Evolutionary conservation across 2,888 invertebrate genomes (phyloP).

Genomic region (Troilus luridus): DNA sequence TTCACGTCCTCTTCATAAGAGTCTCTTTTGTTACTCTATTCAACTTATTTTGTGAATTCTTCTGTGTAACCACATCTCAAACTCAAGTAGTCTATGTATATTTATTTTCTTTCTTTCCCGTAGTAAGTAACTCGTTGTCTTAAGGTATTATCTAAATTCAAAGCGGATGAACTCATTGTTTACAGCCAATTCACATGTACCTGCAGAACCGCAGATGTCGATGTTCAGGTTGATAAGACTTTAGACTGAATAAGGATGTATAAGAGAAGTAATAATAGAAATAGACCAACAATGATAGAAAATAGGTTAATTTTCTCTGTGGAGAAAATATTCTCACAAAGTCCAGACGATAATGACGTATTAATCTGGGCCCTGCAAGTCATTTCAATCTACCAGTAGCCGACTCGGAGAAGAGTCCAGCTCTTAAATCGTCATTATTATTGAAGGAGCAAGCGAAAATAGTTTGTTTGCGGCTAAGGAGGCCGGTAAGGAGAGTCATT

Average conservation of each 20-base stretch:
- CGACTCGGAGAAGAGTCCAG: not conserved
- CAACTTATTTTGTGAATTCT: too few species aligned
- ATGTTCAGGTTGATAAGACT: not conserved
- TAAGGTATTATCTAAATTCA: too few species aligned
- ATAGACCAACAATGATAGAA: not conserved
- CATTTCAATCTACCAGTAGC: not conserved
- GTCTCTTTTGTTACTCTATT: too few species aligned
- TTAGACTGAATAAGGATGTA: not conserved
- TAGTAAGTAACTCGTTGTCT: too few species aligned
- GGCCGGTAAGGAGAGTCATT: slow-evolving; percentile 13
- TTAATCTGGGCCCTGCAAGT: not conserved
- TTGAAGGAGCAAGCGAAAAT: slow-evolving; percentile 33
- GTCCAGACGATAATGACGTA: not conserved
- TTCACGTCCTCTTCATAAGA: too few species aligned
- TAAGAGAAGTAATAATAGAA: too few species aligned
- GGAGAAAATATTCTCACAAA: not conserved
- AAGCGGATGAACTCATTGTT: too few species aligned
- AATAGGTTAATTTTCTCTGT: not conserved
- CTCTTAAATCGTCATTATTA: slow-evolving; percentile 25
- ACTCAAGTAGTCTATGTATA: too few species aligned
- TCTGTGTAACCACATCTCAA: too few species aligned
- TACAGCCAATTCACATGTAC: too few species aligned
- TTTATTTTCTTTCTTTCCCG: too few species aligned
- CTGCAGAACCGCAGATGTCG: too few species aligned
- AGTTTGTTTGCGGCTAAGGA: slow-evolving; percentile 46